Conservation (phyloP, 2,888 invertebrate genomes). For the Drosophila silvestris region DNA sequence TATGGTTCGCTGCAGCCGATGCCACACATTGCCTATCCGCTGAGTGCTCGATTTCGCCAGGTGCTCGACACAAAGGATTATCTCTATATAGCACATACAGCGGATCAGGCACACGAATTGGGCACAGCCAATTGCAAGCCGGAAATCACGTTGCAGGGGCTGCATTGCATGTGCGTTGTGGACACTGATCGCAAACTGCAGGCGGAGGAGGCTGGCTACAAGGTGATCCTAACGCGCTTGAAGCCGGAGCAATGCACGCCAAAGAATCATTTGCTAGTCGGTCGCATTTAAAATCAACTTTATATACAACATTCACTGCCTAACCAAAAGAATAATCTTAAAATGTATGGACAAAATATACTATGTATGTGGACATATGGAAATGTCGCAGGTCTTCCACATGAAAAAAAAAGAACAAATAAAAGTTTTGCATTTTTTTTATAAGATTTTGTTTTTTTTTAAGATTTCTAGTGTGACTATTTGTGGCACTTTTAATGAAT, state of each 20-base stretch:
- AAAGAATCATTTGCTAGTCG: slow-evolving; percentile 89
- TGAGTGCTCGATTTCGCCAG: slow-evolving; percentile 88
- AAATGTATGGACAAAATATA: slow-evolving; percentile 2
- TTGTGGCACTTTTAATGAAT: too few relatives aligned
- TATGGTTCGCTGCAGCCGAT: slow-evolving; percentile 95
- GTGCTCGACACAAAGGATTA: slow-evolving; percentile 88
- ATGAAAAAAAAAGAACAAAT: slow-evolving; percentile 14
- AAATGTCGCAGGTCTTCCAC: slow-evolving; percentile 1
- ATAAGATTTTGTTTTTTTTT: neutral
- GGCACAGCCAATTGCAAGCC: slow-evolving; percentile 83
- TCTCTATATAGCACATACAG: slow-evolving; percentile 92
- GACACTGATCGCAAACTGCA: slow-evolving; percentile 93
- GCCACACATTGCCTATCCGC: slow-evolving; percentile 92
- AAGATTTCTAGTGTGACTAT: too few relatives aligned
- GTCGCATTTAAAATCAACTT: slow-evolving; percentile 52
- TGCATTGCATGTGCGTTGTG: slow-evolving; percentile 94
- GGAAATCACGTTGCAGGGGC: slow-evolving; percentile 88
- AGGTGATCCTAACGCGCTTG: slow-evolving; percentile 91
- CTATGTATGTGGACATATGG: neutral
- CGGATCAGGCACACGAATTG: slow-evolving; percentile 94
- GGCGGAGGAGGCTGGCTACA: slow-evolving; percentile 91
- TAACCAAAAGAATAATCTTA: slow-evolving; percentile 20
- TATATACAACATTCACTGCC: slow-evolving; percentile 39
- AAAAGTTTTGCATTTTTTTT: slow-evolving; percentile 3
- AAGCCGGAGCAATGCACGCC: slow-evolving; percentile 94